phyloP scores from a whole-genome alignment of 1,140 invertebrate species.

The Tribolium madens region DNA sequence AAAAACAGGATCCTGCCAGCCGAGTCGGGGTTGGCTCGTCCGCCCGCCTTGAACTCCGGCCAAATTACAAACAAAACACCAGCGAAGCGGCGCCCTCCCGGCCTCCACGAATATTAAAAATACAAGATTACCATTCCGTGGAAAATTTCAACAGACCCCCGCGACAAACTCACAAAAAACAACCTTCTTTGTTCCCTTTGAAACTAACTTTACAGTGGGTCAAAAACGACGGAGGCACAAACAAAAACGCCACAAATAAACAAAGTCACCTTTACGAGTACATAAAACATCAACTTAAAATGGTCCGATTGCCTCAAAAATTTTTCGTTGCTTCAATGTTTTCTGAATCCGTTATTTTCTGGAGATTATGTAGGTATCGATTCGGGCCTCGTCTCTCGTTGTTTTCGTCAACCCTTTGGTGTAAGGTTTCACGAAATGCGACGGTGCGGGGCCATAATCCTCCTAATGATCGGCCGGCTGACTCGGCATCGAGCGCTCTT shows the following conservation, averaged over 20 bases:
- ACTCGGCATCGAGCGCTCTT: conserved; percentile 47
- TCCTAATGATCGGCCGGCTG: conserved; percentile 60
- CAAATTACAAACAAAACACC: conserved; percentile 65
- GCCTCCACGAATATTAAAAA: conserved; percentile 45
- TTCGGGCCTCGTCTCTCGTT: conserved; percentile 47
- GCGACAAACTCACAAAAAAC: conserved; percentile 8
- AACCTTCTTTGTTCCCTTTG: conserved; percentile 22
- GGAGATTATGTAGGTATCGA: conserved; percentile 12
- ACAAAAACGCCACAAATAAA: not conserved
- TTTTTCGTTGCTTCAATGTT: too few relatives aligned
- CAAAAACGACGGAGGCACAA: not conserved
- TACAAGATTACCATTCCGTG: conserved; percentile 39
- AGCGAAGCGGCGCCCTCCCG: conserved; percentile 35
- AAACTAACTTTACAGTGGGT: not conserved
- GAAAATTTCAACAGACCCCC: conserved; percentile 21
- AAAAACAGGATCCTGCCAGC: conserved; percentile 63
- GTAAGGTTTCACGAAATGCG: conserved; percentile 58
- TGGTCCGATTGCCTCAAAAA: not conserved
- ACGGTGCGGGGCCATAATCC: conserved; percentile 57
- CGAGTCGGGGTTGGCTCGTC: conserved; percentile 48
- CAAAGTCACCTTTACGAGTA: conserved; percentile 8
- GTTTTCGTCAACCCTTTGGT: conserved; percentile 61
- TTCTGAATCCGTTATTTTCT: not conserved
- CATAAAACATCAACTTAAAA: not conserved
- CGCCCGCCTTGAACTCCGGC: conserved; percentile 52